These are phyloP conservation scores for Camelus bactrianus DNA, from an alignment of 2,113 vertebrate species.

Conservation along the genomic window DNA sequence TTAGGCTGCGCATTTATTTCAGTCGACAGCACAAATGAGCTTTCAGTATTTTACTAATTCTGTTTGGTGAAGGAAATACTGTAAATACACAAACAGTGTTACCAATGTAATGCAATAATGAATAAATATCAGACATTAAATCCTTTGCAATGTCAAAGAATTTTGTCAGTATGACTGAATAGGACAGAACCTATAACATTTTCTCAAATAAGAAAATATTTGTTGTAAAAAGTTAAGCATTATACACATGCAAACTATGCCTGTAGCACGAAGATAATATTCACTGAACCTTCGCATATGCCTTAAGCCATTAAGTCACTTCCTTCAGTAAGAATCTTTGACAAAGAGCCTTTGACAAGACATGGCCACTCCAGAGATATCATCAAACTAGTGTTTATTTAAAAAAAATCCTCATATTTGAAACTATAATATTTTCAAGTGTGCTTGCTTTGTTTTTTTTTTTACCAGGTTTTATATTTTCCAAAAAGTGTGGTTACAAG, in stretches of 20 bases:
- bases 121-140: not conserved
- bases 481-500: not conserved
- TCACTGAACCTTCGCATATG: not conserved
- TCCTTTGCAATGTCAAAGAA: constrained; percentile 9
- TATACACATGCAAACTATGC: not conserved
- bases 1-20: too few species aligned
- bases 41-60: not conserved
- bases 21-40: not conserved
- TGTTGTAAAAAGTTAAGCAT: not conserved
- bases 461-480: not conserved
- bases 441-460: not conserved
- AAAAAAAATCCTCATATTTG: not conserved
- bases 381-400: not conserved
- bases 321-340: not conserved
- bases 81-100: not conserved
- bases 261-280: not conserved
- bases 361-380: not conserved
- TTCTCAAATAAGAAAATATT: not conserved
- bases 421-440: not conserved
- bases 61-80: constrained; percentile 7
- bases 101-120: not conserved
- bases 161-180: not conserved
- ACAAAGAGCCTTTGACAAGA: not conserved
- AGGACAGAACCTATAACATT: not conserved
- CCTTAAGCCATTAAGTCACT: not conserved